Evolutionary conservation across 2,113 vertebrate genomes (phyloP).

Genomic region (Hirundichthys speculiger): DNA sequence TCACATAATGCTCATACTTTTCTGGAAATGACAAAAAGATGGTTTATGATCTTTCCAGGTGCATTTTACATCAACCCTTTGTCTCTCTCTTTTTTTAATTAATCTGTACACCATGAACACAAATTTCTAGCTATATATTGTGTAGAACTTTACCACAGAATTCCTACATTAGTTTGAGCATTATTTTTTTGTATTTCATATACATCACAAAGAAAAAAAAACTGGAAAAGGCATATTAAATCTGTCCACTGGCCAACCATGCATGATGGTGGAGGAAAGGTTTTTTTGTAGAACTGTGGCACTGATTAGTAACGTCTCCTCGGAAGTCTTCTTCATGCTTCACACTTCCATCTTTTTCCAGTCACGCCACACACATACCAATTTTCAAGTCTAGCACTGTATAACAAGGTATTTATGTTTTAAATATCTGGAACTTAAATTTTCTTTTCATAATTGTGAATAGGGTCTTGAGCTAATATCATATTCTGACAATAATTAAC

Average conservation of each 20-base stretch:
- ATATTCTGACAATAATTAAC: conserved; percentile 10
- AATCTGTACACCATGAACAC: conserved; percentile 74
- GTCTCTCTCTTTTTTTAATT: conserved; percentile 63
- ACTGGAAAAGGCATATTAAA: conserved; percentile 1
- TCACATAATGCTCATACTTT: conserved; percentile 36
- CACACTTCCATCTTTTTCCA: conserved; percentile 12
- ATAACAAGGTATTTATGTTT: conserved; percentile 3
- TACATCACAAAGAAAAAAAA: conserved; percentile 43
- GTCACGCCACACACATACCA: conserved; percentile 4
- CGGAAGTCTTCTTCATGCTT: conserved; percentile 34
- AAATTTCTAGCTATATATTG: conserved; percentile 76
- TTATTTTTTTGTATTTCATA: conserved; percentile 68
- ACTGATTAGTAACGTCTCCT: conserved; percentile 21
- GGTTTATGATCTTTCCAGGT: conserved; percentile 40
- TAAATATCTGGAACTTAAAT: conserved; percentile 20
- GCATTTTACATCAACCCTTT: conserved; percentile 61
- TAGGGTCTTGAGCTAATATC: conserved; percentile 15
- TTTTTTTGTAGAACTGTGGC: conserved; percentile 3
- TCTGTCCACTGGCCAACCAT: conserved; percentile 13
- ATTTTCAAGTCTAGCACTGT: conserved; percentile 13
- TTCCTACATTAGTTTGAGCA: conserved; percentile 76
- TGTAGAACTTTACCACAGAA: conserved; percentile 81
- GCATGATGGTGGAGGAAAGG: conserved; percentile 2
- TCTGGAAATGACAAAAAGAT: conserved; percentile 26
- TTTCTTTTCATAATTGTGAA: conserved; percentile 11